Percentiles rank a stretch among this genome's conserved stretches.
Conservation (phyloP, 2,888 invertebrate species). For the Adelphocoris suturalis region DNA sequence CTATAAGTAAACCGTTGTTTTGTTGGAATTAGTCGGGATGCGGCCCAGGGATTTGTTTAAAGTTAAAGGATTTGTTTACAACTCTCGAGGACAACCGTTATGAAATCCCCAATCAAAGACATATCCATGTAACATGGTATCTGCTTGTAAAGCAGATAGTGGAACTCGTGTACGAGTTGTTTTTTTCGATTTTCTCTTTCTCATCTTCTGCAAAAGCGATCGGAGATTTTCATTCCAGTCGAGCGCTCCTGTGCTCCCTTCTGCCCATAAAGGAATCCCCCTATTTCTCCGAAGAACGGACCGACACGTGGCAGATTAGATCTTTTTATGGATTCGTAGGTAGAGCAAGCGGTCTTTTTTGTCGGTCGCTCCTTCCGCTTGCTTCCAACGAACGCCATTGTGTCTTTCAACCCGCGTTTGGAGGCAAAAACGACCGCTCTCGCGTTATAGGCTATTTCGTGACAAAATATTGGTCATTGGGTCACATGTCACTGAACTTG, state of each 20-base stretch:
- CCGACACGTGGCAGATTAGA: background rate
- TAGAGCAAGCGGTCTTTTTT: slow-evolving; percentile 12
- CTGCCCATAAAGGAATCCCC: background rate
- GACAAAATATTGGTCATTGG: slow-evolving; percentile 23
- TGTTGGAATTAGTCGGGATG: too few species aligned
- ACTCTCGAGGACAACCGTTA: too few species aligned
- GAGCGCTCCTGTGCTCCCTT: slow-evolving; percentile 14
- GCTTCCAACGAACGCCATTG: background rate
- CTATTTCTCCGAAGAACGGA: background rate
- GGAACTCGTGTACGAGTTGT: too few species aligned
- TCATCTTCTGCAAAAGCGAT: background rate
- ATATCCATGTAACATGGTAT: too few species aligned
- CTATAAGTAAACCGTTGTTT: too few species aligned
- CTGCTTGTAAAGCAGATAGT: too few species aligned
- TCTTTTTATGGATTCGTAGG: background rate
- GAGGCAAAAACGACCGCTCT: background rate
- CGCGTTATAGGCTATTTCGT: background rate
- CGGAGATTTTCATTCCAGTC: background rate
- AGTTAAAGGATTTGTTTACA: too few species aligned
- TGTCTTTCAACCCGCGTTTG: background rate
- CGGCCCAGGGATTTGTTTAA: too few species aligned
- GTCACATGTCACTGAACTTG: background rate
- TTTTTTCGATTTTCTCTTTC: too few species aligned
- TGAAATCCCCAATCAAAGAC: too few species aligned
- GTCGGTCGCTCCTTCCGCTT: slow-evolving; percentile 2